phyloP scores from a whole-genome alignment of 2,113 vertebrate species.

The Callorhinus ursinus region DNA sequence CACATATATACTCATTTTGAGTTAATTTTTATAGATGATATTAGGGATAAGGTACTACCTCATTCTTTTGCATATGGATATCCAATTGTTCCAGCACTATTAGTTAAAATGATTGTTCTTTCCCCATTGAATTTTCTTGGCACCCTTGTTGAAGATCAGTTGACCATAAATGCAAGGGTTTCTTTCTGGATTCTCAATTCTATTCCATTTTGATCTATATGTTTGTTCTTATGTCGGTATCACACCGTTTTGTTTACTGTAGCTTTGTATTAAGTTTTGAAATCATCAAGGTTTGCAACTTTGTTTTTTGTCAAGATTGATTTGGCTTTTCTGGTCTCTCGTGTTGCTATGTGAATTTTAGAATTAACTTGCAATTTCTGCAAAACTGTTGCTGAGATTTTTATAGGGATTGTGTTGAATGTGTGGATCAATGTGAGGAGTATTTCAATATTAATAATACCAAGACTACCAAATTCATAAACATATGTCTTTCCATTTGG shows the following conservation, averaged over 20 bases:
- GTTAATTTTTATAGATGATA: not conserved
- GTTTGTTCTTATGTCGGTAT: not conserved
- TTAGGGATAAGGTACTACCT: not conserved
- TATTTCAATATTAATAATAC: not conserved
- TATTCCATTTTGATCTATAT: not conserved
- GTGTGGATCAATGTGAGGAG: not conserved
- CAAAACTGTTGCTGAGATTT: not conserved
- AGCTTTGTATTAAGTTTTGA: not conserved
- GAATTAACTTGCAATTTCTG: slow-evolving; percentile 8
- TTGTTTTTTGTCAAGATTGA: not conserved
- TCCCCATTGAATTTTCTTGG: not conserved
- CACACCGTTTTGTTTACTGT: not conserved
- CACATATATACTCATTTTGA: not conserved
- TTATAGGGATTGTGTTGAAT: not conserved
- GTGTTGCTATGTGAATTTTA: not conserved
- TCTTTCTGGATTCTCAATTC: not conserved
- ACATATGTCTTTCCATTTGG: not conserved
- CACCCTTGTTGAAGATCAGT: not conserved
- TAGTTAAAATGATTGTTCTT: slow-evolving; percentile 36
- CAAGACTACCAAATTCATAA: not conserved
- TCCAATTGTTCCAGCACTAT: not conserved
- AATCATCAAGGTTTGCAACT: not conserved
- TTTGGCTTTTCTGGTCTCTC: not conserved
- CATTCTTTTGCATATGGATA: not conserved
- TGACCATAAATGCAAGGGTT: not conserved